Percentiles rank a stretch among this genome's conserved stretches.
phyloP scores from a whole-genome alignment of 2,888 invertebrate species.

The Tenodera sinensis region DNA sequence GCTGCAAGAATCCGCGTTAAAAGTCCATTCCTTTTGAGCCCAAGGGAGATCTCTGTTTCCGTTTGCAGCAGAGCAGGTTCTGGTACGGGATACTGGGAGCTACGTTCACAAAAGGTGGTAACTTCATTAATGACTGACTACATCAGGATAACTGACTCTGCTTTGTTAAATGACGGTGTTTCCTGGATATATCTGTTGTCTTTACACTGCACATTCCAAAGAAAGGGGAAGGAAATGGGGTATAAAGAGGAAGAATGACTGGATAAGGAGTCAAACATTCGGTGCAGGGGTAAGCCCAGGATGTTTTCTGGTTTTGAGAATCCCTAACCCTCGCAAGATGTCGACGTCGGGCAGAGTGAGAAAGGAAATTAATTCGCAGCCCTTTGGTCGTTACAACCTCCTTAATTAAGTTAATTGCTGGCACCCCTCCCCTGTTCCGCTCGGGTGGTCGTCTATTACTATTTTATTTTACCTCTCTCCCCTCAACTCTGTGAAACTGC shows the following conservation, averaged over 20 bases:
- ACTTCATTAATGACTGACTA: no score
- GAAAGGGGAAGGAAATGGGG: not conserved
- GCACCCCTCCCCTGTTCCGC: not conserved
- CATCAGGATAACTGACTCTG: no score
- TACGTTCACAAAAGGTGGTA: no score
- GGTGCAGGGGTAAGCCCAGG: not conserved
- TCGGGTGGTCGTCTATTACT: not conserved
- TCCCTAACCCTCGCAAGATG: not conserved
- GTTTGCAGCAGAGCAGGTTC: no score
- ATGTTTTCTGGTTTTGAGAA: not conserved
- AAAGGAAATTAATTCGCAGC: not conserved
- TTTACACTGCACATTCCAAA: not conserved
- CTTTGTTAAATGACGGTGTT: not conserved
- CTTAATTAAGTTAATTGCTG: not conserved
- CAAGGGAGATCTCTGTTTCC: no score
- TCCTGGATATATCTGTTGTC: not conserved
- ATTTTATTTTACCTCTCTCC: not conserved
- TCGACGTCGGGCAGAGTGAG: not conserved
- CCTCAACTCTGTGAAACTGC: not conserved
- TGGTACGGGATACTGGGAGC: no score
- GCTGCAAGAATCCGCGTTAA: no score
- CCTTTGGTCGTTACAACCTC: not conserved
- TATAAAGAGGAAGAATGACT: not conserved
- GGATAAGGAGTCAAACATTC: not conserved
- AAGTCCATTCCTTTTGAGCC: no score